Conservation (phyloP, 2,888 invertebrate species). For the Zeuzera pyrina region DNA sequence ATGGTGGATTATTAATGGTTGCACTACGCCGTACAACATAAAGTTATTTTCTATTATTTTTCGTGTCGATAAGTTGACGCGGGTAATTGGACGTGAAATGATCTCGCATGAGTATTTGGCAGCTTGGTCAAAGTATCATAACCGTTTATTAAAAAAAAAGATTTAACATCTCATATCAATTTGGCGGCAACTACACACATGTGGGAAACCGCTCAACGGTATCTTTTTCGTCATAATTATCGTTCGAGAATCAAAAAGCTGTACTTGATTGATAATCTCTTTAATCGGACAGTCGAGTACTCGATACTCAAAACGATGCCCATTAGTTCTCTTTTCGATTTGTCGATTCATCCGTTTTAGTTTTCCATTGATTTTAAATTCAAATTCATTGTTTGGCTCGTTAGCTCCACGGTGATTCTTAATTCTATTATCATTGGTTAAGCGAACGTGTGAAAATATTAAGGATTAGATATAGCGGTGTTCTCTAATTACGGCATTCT, state of each 20-base stretch:
- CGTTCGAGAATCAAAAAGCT: slow-evolving; percentile 32
- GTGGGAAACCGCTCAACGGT: slow-evolving; percentile 25
- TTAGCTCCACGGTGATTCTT: slow-evolving; percentile 30
- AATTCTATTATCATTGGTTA: slow-evolving; percentile 39
- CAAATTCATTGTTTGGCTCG: slow-evolving; percentile 49
- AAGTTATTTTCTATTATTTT: too few species aligned
- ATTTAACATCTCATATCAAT: too few species aligned
- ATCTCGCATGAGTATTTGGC: too few species aligned
- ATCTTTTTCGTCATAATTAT: slow-evolving; percentile 34
- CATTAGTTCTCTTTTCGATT: slow-evolving; percentile 34
- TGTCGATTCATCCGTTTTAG: slow-evolving; percentile 62
- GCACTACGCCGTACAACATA: background rate
- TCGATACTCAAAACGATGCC: slow-evolving; percentile 20
- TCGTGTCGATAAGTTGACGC: too few species aligned
- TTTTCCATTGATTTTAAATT: slow-evolving; percentile 52
- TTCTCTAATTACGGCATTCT: too few species aligned
- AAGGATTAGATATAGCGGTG: too few species aligned
- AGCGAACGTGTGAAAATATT: slow-evolving; percentile 48
- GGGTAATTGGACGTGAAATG: too few species aligned
- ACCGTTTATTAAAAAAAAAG: too few species aligned
- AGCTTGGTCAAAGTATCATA: too few species aligned
- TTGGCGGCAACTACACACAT: slow-evolving; percentile 4
- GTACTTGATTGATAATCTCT: slow-evolving; percentile 43
- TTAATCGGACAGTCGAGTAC: slow-evolving; percentile 31
- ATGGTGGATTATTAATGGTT: slow-evolving; percentile 44